These are phyloP conservation scores for Clarias gariepinus DNA, from an alignment of 2,113 vertebrate genomes.

Conservation along the genomic window DNA sequence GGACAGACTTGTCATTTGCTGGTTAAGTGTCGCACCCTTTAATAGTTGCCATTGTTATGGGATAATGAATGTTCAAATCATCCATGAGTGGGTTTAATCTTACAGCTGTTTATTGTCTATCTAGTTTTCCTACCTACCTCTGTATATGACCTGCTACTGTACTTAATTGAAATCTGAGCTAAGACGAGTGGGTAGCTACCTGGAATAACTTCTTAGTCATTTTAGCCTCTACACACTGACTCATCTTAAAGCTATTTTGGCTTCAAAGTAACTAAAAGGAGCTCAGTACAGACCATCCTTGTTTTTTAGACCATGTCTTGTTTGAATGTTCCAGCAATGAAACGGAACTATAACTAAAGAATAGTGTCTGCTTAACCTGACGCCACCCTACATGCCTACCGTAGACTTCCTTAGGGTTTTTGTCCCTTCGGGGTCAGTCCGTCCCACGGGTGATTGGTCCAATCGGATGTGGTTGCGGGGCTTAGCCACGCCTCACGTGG, in stretches of 20 bases:
- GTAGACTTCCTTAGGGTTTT: no score
- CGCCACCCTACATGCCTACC: no score
- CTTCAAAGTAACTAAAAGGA: not conserved
- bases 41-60: no score
- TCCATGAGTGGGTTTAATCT: no score
- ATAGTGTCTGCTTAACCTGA: not conserved
- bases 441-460: no score
- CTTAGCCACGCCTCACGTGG: no score
- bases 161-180: not conserved
- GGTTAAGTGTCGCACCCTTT: no score
- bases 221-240: not conserved
- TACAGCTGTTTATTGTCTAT: not conserved
- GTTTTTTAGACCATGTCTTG: not conserved
- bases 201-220: slow-evolving; percentile 3
- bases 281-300: not conserved
- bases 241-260: slow-evolving; percentile 14
- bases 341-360: not conserved
- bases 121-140: not conserved
- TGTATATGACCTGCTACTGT: not conserved
- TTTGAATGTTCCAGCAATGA: not conserved
- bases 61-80: no score
- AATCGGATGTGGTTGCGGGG: no score
- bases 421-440: no score
- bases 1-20: no score
- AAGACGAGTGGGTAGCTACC: not conserved